Evolutionary conservation across 2,113 vertebrate species (phyloP).

Genomic region (Regulus satrapa): DNA sequence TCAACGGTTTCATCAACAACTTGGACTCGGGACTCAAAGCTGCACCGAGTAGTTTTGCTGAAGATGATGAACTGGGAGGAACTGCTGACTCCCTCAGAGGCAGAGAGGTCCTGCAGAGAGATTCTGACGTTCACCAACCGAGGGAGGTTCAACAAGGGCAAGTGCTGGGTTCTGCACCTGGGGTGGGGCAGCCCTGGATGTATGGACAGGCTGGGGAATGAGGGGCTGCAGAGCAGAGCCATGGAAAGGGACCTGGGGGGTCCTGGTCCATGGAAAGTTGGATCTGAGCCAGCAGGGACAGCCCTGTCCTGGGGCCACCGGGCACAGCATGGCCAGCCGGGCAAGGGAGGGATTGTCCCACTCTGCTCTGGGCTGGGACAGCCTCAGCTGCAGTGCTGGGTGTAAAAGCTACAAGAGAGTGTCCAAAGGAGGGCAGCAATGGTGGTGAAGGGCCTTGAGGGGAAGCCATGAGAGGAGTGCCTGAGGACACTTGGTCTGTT

Average conservation of each 20-base stretch:
- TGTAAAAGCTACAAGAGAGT: background rate
- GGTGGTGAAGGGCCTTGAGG: background rate
- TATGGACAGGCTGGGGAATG: fast-evolving
- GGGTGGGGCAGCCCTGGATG: background rate
- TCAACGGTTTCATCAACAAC: background rate
- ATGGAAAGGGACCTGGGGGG: fast-evolving
- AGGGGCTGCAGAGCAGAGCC: background rate
- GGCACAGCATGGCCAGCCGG: fast-evolving
- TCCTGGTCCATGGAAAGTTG: fast-evolving
- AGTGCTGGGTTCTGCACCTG: background rate
- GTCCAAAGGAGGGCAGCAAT: background rate
- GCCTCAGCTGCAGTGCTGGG: too few species aligned
- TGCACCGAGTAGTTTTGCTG: background rate
- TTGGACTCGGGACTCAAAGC: fast-evolving
- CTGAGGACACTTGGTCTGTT: background rate
- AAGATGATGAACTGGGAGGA: background rate
- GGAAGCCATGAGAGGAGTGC: background rate
- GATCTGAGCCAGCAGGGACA: fast-evolving
- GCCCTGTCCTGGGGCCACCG: background rate
- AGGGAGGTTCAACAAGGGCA: background rate
- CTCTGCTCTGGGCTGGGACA: fast-evolving
- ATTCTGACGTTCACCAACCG: background rate
- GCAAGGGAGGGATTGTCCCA: background rate
- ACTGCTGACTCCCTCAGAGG: background rate
- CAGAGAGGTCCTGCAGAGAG: background rate